Base-by-base conservation (phyloP, 2,797 vertebrate species). In the Cossypha dichroa region DNA sequence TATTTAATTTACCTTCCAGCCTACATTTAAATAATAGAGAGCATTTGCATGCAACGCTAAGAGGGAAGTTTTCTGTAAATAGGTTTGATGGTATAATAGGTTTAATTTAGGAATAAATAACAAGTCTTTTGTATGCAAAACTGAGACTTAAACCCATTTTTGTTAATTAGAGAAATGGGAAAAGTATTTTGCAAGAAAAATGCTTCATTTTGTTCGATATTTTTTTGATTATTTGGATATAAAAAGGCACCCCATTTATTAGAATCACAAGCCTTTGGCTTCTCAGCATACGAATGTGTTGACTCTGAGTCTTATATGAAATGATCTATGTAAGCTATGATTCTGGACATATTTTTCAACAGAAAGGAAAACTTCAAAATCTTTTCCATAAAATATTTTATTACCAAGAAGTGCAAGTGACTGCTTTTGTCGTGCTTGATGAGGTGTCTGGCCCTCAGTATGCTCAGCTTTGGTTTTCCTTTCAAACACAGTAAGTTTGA, bases 1-100 rank as follows among this genome's bases (percentile, higher is more conserved):
- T 76, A 84, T 93, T 91, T 95, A 52, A 82, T 92, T 89, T 96
- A 91, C 90, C 63, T 85, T 94, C 73, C 68, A 81, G 60, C 56
- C 40, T 90, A 29, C 64, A 55, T 43, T 79, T 94, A 91, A 86
- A 60, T 76, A 86, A 81, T 29, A 48, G 54, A 85, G 45, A 94
- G 29, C 89, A 73, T 49, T 80, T 78, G 28, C 38, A 70, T 68
- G 45, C 16, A 67, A 36, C 49, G 69, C 48, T 93, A 60, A 93
- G 88, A 43, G 23, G 22, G 25, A 67, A 68, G 29, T 52, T 83
- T 74, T 58, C 11, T 78, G 59, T 63, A 67, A 91, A 36, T 54
- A 59, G 22, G 20, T 90, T 63, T 90, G 70, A 25, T 56, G 46
- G 54, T 62, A 34, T 40, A 62, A 51, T 77, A 72, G 10, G 5